phyloP scores from a whole-genome alignment of 2,888 invertebrate species.

The Terebella lapidaria region DNA sequence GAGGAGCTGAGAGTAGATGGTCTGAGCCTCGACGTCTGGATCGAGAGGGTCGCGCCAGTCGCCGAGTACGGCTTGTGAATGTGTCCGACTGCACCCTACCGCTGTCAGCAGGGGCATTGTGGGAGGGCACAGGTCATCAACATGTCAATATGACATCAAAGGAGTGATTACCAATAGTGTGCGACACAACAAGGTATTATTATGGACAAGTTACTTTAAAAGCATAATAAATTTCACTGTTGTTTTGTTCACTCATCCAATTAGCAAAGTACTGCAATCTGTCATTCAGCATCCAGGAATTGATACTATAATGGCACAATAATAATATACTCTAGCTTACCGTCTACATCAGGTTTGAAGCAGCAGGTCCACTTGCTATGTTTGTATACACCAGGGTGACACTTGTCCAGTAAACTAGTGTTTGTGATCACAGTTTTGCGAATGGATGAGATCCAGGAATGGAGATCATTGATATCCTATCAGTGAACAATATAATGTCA shows the following conservation, averaged over 20 bases:
- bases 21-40: constrained; percentile 33
- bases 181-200: background rate
- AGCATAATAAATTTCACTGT: no score
- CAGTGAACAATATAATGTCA: background rate
- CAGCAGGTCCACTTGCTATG: constrained; percentile 34
- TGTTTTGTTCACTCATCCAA: no score
- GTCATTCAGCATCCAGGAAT: no score
- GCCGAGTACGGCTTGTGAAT: constrained; percentile 31
- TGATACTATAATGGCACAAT: no score
- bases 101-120: constrained; percentile 22
- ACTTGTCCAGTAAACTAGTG: constrained; percentile 26
- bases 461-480: constrained; percentile 34
- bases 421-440: constrained; percentile 33
- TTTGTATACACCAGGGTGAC: constrained; percentile 32
- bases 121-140: no score
- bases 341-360: constrained; percentile 24
- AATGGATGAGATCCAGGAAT: constrained; percentile 35
- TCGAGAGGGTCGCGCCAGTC: constrained; percentile 38
- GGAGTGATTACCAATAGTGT: no score
- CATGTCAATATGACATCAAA: no score
- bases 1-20: constrained; percentile 31
- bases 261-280: no score
- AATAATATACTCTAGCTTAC: no score
- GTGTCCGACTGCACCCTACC: constrained; percentile 32
- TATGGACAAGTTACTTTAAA: no score